phyloP scores from a whole-genome alignment of 1,140 invertebrate species.

The Apis mellifera region DNA sequence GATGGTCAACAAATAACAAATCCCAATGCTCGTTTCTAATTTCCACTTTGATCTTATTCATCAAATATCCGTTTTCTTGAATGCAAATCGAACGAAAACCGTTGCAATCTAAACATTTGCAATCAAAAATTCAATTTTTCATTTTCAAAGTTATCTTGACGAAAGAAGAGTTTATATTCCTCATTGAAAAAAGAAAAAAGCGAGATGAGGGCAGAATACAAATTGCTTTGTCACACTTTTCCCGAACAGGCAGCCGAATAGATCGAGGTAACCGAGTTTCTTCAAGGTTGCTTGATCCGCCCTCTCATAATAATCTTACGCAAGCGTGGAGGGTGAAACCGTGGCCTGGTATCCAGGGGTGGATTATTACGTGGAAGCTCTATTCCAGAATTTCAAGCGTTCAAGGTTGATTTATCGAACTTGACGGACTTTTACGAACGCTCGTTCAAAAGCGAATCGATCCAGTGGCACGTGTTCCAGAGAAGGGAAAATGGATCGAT shows the following conservation, averaged over 20 bases:
- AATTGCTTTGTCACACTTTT: not conserved
- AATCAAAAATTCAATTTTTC: too few species aligned
- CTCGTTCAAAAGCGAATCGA: constrained; percentile 21
- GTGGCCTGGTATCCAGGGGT: not conserved
- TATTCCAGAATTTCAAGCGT: not conserved
- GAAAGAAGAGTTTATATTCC: not conserved
- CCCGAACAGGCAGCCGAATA: not conserved
- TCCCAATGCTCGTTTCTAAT: too few species aligned
- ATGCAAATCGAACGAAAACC: too few species aligned
- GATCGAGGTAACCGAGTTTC: constrained; percentile 34
- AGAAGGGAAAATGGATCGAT: constrained; percentile 28
- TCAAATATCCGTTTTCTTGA: too few species aligned
- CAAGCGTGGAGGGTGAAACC: constrained; percentile 30
- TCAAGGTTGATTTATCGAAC: constrained; percentile 15
- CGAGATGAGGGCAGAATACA: not conserved
- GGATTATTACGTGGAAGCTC: not conserved
- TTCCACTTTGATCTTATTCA: too few species aligned
- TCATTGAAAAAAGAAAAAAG: not conserved
- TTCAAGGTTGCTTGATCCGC: constrained; percentile 53
- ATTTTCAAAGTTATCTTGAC: too few species aligned
- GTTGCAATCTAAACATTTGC: too few species aligned
- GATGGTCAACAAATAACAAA: too few species aligned
- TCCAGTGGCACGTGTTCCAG: constrained; percentile 5
- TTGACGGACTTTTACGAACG: constrained; percentile 11
- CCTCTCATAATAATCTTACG: constrained; percentile 55